Percentiles rank a stretch among this genome's conserved stretches.
phyloP scores from a whole-genome alignment of 2,888 invertebrate species.

The Anthophora plumipes region DNA sequence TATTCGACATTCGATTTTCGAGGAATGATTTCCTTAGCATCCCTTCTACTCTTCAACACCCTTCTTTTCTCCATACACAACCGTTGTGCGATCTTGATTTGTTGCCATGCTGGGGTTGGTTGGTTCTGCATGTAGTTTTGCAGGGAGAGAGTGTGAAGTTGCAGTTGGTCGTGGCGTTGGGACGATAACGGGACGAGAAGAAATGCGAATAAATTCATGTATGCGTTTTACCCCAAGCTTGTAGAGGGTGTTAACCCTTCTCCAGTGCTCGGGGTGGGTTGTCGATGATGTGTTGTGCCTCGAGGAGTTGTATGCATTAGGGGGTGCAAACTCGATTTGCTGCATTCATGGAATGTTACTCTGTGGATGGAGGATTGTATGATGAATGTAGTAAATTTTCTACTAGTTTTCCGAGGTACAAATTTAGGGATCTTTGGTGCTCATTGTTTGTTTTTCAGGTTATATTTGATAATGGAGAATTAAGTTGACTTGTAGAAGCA shows the following conservation, averaged over 20 bases:
- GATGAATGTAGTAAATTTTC: not conserved
- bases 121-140: not conserved
- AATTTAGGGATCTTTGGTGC: too few species aligned
- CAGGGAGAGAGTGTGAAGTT: not conserved
- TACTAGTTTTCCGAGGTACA: too few species aligned
- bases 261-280: too few species aligned
- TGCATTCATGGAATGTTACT: not conserved
- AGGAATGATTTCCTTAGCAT: too few species aligned
- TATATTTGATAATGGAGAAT: too few species aligned
- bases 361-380: not conserved
- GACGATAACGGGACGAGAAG: conserved; percentile 36
- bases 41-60: too few species aligned
- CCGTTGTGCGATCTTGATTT: conserved; percentile 61
- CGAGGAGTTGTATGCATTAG: not conserved
- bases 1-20: conserved; percentile 46
- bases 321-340: not conserved
- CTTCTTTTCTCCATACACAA: too few species aligned
- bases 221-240: not conserved
- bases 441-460: too few species aligned
- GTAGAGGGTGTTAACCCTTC: not conserved
- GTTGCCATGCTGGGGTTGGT: conserved; percentile 20
- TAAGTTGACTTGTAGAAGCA: too few species aligned
- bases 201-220: conserved; percentile 41
- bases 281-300: not conserved
- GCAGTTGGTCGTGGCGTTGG: not conserved